Base-by-base conservation (phyloP, 1,140 invertebrate genomes). In the Drosophila athabasca region DNA sequence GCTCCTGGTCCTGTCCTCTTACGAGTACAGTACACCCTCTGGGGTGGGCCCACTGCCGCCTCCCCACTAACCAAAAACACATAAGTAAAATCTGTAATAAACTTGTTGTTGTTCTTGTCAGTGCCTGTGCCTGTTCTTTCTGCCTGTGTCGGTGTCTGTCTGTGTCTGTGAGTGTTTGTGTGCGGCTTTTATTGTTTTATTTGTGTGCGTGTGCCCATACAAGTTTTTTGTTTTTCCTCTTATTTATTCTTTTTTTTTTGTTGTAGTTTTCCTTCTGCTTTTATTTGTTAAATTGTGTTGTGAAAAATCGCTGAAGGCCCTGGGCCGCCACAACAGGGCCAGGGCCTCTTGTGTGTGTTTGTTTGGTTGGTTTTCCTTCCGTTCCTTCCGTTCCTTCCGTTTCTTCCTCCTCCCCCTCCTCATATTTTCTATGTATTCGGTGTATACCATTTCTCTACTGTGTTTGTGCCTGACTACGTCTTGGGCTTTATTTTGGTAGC, bases 221-320 rank as follows among this genome's bases (percentile, higher is more conserved):
- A 75, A 85, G 80, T 87, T 87, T 79, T 80, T 87, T 73, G 76
- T 78, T 82, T 82, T 82, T 75, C 46, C 43, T 61, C 62, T 64
- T 48, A 71, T 75, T 61, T 69, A 51, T 44, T 59, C 26, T 65
- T 49, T 59, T 29, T 1, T 19, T 19, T 39, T 31, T 67, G 51
- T 62, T 50, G 57, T 76, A 75, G 49, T 61, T 69, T 50, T 70
- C 48, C 62, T 51, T 67, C 58, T 62, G 66, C 74, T 87, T 88
- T 87, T 87, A 87, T 87, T 87, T 87, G 82, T 83, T 87, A 87
- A 87, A 88, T 82, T 88, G 83, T 88, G 75, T 87, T 82, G 82
- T 88, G 79, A 88, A 87, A 87, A 88, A 82, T 87, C 66, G 82
- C 82, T 69, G 66, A 71, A 87, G 82, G 83, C 69, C 55, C 61